phyloP scores from a whole-genome alignment of 2,797 vertebrate species.

The Coluber constrictor region DNA sequence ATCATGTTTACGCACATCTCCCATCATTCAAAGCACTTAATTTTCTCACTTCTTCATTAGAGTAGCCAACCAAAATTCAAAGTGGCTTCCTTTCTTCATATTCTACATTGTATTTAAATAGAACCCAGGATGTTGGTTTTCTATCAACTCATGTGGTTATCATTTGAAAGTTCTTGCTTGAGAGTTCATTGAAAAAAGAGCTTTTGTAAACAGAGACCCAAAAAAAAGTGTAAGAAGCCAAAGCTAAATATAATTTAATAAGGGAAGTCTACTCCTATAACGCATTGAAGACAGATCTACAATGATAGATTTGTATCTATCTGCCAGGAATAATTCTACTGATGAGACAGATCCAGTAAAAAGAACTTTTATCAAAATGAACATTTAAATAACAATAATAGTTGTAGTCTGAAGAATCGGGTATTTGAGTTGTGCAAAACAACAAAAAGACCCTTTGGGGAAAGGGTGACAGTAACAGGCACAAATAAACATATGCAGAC shows the following conservation, averaged over 20 bases:
- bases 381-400: slow-evolving; percentile 28
- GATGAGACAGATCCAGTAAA: slow-evolving; percentile 24
- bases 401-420: neutral
- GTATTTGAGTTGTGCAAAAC: neutral
- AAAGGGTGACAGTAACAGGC: neutral
- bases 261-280: slow-evolving; percentile 27
- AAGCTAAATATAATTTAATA: slow-evolving; percentile 29
- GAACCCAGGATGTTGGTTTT: slow-evolving; percentile 43
- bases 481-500: neutral
- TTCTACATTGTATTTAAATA: slow-evolving; percentile 29
- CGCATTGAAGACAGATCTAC: slow-evolving; percentile 35
- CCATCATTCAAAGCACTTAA: slow-evolving; percentile 25
- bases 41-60: slow-evolving; percentile 40
- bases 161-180: slow-evolving; percentile 51
- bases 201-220: slow-evolving; percentile 42
- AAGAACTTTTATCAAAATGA: slow-evolving; percentile 27
- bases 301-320: slow-evolving; percentile 8
- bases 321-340: neutral
- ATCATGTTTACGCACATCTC: slow-evolving; percentile 9
- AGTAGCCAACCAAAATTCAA: slow-evolving; percentile 44
- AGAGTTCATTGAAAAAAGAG: slow-evolving; percentile 32
- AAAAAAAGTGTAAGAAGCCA: slow-evolving; percentile 48
- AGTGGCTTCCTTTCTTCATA: slow-evolving; percentile 44
- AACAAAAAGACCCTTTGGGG: neutral
- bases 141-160: slow-evolving; percentile 37